Conservation (phyloP, 2,888 invertebrate species). For the Chorisops tibialis region DNA sequence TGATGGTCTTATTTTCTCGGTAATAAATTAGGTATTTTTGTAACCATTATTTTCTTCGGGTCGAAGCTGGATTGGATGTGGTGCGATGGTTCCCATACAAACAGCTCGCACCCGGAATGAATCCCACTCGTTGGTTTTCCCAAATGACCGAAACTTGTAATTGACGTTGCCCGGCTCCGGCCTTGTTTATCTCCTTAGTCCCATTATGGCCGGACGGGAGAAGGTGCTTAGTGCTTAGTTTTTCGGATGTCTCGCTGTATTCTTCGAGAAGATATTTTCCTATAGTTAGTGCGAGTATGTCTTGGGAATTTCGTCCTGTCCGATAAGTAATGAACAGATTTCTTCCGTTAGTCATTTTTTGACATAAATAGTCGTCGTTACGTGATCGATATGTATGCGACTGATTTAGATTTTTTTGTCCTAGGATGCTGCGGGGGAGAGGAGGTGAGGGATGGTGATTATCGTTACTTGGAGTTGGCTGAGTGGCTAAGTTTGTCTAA, state of each 20-base stretch:
- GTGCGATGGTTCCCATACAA: conserved; percentile 1
- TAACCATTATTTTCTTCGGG: conserved; percentile 22
- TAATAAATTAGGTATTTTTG: conserved; percentile 32
- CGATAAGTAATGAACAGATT: not conserved
- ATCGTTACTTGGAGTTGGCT: too few relatives aligned
- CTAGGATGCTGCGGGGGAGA: too few relatives aligned
- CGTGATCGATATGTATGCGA: too few relatives aligned
- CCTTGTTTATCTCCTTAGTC: conserved; percentile 21
- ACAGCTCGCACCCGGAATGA: conserved; percentile 6
- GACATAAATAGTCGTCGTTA: too few relatives aligned
- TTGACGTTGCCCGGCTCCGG: conserved; percentile 24
- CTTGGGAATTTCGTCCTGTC: not conserved
- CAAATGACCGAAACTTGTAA: conserved; percentile 31
- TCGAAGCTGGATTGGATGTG: not conserved
- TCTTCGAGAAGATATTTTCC: not conserved
- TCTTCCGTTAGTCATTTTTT: too few relatives aligned
- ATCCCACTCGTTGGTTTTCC: conserved; percentile 29
- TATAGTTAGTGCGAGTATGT: not conserved
- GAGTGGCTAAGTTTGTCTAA: too few relatives aligned
- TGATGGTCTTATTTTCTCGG: conserved; percentile 31
- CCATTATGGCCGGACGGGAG: conserved; percentile 1
- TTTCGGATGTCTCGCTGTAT: not conserved
- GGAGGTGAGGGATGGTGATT: too few relatives aligned
- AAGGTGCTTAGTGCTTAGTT: conserved; percentile 4
- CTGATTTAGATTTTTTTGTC: too few relatives aligned